Base-by-base conservation (phyloP, 1,140 invertebrate genomes). In the Megalopta genalis region DNA sequence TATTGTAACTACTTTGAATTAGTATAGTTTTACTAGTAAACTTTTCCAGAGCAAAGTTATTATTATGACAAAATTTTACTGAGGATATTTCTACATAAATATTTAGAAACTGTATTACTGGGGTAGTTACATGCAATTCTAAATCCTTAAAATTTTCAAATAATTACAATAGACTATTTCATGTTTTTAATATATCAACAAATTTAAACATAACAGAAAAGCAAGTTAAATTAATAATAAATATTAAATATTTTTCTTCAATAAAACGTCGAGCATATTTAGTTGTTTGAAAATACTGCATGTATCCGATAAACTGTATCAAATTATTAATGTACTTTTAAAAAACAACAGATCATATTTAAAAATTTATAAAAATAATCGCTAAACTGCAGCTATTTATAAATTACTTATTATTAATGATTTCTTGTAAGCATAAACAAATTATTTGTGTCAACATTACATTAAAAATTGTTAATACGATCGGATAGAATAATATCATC, bases 261-360 rank as follows among this genome's bases (percentile, higher is more conserved):
- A 46, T 37, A 67, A 57, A 54, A 66, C 37, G 27, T 6, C 37
- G 68, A 46, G 65, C n/a, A 76, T 27, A 54, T 27, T 60, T n/a
- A 63, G 39, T 27, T 62, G 59, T 71, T 77, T 71, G 76, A 71
- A 71, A 64, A 77, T 77, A 71, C 12, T 77, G 67, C 46, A 77
- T 71, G 68, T 54, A 1, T 71, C 16, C 0, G 5, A 54, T 23
- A 16, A 49, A 63, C 37, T 37, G 14, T 23, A 14, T 49, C 9
- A 23, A 68, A 14, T 21, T 14, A 18, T 8, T 7, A 65, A 65
- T 39, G 21, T 42, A 18, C 6, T 59, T 64, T 12, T 18, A 21
- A 14, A 4, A 57, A 25, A 42, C 14, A 18, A 25, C 4, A 66
- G 21, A 57, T 52, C 46, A 21, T 0, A 23, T 76, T 12, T 46